Evolutionary conservation across 2,113 vertebrate species (phyloP), one percentile per base, ranked within the genome.

Genomic region (Psephotus haematonotus): DNA sequence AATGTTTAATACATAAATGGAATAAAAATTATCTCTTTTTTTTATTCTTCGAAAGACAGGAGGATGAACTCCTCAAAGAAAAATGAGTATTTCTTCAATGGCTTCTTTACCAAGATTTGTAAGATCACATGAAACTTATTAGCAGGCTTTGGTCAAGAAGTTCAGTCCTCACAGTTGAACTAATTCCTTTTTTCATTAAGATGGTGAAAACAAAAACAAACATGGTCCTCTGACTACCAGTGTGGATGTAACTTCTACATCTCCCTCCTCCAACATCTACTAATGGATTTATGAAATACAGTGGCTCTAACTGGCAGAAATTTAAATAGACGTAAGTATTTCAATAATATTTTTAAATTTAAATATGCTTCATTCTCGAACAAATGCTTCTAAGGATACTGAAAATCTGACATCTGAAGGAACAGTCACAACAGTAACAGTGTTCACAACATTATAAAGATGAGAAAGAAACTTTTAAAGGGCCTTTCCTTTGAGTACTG

Each of bases 1-100:
- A 69, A 63, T 41, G 22, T 85, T 95, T 86, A 96, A 86, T 53
- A 95, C 87, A 91, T 44, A 94, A 83, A 85, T 37, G 37, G 37
- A 71, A 88, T 88, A 78, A 85, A 95, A 96, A 74, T 41, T 3
- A 88, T 64, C 39, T 7, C 18, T 50, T 97, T 68, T 46, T 46
- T 95, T 81, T 91, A 37, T 90, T 88, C 46, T 91, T 44, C 33
- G 18, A 90, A 90, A 74, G 44, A 74, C 23, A 74, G 7, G 17
- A 80, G 4, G 10, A 92, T 31, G 33, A 92, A 87, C 44, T 95
- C 49, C 79, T 52, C 88, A 62, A 74, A 94, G 46, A 57, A 41
- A 90, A 88, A 13, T 46, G 9, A 91, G 46, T 93, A 46, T 22
- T 78, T 35, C 22, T 41, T 79, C 18, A 43, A 10, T 11, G 52